Percentiles rank a stretch among this genome's conserved stretches.
These are phyloP conservation scores for Prostheceraeus crozeri DNA, from an alignment of 2,888 invertebrate species.

Conservation along the genomic window DNA sequence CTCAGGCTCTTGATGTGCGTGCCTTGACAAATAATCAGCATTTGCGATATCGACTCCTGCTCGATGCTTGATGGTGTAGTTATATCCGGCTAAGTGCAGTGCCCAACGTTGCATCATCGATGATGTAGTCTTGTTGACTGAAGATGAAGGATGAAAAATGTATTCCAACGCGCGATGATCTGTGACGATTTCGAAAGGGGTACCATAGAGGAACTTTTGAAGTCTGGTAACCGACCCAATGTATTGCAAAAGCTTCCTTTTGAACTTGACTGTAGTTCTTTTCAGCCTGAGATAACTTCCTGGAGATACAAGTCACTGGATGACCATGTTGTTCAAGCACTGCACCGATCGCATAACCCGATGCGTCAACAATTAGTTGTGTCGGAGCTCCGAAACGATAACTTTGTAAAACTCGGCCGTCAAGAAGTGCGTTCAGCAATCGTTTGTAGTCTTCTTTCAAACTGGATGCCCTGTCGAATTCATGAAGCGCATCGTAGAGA, in stretches of 20 bases:
- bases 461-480: too few species aligned
- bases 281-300: constrained; percentile 3
- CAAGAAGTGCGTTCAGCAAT: background rate
- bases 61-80: constrained; percentile 12
- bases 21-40: constrained; percentile 27
- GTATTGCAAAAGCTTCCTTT: constrained; percentile 20
- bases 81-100: constrained; percentile 8
- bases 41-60: constrained; percentile 4
- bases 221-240: constrained; percentile 17
- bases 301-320: constrained; percentile 16
- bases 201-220: constrained; percentile 17
- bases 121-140: constrained; percentile 10
- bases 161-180: constrained; percentile 20
- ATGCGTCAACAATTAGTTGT: constrained; percentile 6
- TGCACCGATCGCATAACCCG: constrained; percentile 12
- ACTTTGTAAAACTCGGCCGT: constrained; percentile 15
- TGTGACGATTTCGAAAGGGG: constrained; percentile 1
- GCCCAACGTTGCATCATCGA: constrained; percentile 20
- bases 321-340: constrained; percentile 26
- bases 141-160: constrained; percentile 3
- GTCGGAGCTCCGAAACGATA: constrained; percentile 1
- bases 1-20: background rate
- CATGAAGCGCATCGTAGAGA: background rate
- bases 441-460: constrained; percentile 14
- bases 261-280: constrained; percentile 15